A percentile compares a stretch with the other conserved stretches of the same genome.
Conservation (phyloP, 2,888 invertebrate species). For the Drosophila borealis region DNA sequence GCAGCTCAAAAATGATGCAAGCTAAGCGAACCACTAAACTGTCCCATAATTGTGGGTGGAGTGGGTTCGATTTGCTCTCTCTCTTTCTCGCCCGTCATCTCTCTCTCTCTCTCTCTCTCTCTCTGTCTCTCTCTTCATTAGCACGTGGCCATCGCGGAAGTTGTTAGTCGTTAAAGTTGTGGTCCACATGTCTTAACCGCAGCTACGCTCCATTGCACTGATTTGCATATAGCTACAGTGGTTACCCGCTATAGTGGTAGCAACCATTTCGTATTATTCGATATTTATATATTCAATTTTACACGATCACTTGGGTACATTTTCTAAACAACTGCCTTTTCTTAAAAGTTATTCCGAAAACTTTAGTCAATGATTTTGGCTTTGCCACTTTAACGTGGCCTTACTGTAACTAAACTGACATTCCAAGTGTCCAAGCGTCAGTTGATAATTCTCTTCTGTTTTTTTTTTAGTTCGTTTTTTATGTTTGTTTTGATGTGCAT, state of each 20-base stretch:
- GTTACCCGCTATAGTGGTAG: neutral
- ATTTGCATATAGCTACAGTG: constrained; percentile 63
- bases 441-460: constrained; percentile 53
- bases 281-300: too few relatives aligned
- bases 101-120: neutral
- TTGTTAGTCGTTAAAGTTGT: constrained; percentile 54
- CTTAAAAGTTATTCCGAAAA: too few relatives aligned
- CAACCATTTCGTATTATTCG: too few relatives aligned
- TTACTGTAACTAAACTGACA: constrained; percentile 49
- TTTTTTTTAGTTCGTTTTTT: constrained; percentile 23
- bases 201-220: constrained; percentile 71
- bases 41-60: constrained; percentile 24
- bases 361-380: too few relatives aligned
- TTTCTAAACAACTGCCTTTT: too few relatives aligned
- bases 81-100: neutral
- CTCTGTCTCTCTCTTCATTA: constrained; percentile 26
- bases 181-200: constrained; percentile 77
- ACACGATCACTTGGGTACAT: too few relatives aligned
- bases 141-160: constrained; percentile 74
- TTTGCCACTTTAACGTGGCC: neutral
- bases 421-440: constrained; percentile 72
- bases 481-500: constrained; percentile 49
- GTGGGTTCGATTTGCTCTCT: neutral
- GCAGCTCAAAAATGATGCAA: constrained; percentile 46
- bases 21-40: constrained; percentile 19